Conservation (phyloP, 2,888 invertebrate genomes). For the Lepidocyrtinus sp. region DNA sequence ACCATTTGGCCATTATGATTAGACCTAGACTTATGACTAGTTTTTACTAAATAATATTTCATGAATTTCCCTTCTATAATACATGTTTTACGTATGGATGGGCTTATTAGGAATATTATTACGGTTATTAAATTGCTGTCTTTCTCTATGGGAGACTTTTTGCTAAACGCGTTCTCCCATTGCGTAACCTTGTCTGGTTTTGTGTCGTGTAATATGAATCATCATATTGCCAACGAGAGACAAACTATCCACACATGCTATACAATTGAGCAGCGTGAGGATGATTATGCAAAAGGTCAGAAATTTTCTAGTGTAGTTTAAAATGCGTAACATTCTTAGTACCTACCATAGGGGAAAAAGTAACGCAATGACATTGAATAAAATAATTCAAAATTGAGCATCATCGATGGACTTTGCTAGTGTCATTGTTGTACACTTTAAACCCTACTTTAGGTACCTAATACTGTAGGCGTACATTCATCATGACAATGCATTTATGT, state of each 20-base stretch:
- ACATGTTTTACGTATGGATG: slow-evolving; percentile 3
- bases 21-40: slow-evolving; percentile 33
- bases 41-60: slow-evolving; percentile 19
- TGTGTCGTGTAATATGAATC: too few relatives aligned
- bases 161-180: slow-evolving; percentile 6
- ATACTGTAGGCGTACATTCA: too few relatives aligned
- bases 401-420: too few relatives aligned
- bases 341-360: slow-evolving; percentile 12
- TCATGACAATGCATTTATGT: too few relatives aligned
- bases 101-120: slow-evolving; percentile 54
- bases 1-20: slow-evolving; percentile 15
- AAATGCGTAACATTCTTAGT: too few relatives aligned
- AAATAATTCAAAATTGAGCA: too few relatives aligned
- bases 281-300: slow-evolving; percentile 11
- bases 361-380: slow-evolving; percentile 32
- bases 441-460: too few relatives aligned
- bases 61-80: neutral
- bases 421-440: too few relatives aligned
- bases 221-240: slow-evolving; percentile 28
- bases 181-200: too few relatives aligned
- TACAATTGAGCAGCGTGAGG: slow-evolving; percentile 58
- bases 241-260: slow-evolving; percentile 57
- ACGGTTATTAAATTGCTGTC: slow-evolving; percentile 46
- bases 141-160: slow-evolving; percentile 52
- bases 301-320: too few relatives aligned